These are phyloP conservation scores for Loripinus fragilis DNA, from an alignment of 2,888 invertebrate species.

Conservation along the genomic window DNA sequence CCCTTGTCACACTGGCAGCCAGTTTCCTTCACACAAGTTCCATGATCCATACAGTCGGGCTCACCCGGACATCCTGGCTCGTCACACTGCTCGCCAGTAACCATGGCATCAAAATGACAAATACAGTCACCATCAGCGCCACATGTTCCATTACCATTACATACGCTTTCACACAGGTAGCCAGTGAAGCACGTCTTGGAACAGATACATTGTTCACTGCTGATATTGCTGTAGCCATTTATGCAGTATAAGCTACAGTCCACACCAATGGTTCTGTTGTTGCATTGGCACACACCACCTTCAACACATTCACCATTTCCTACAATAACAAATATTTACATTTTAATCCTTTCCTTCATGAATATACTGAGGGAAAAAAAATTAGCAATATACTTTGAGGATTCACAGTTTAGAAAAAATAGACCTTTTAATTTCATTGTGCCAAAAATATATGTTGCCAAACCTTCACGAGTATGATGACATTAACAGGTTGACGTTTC, in stretches of 20 bases:
- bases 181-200: slow-evolving; percentile 52
- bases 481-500: too few species aligned
- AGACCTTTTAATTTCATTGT: too few species aligned
- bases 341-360: too few species aligned
- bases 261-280: slow-evolving; percentile 59
- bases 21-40: slow-evolving; percentile 66
- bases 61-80: slow-evolving; percentile 72
- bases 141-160: slow-evolving; percentile 68
- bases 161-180: slow-evolving; percentile 62
- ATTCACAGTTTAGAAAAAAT: too few species aligned
- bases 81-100: slow-evolving; percentile 66
- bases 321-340: too few species aligned
- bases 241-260: slow-evolving; percentile 67
- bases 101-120: slow-evolving; percentile 70
- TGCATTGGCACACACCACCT: slow-evolving; percentile 67
- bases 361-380: too few species aligned
- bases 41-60: slow-evolving; percentile 70
- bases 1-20: slow-evolving; percentile 70
- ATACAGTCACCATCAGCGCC: slow-evolving; percentile 58
- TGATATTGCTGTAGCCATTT: slow-evolving; percentile 67
- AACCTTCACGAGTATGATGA: too few species aligned
- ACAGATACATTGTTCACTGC: slow-evolving; percentile 65
- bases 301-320: slow-evolving; percentile 65
- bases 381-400: too few species aligned
- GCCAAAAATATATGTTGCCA: too few species aligned